These are phyloP conservation scores for Anabacerthia variegaticeps DNA, from an alignment of 2,797 vertebrate species.

Conservation along the genomic window DNA sequence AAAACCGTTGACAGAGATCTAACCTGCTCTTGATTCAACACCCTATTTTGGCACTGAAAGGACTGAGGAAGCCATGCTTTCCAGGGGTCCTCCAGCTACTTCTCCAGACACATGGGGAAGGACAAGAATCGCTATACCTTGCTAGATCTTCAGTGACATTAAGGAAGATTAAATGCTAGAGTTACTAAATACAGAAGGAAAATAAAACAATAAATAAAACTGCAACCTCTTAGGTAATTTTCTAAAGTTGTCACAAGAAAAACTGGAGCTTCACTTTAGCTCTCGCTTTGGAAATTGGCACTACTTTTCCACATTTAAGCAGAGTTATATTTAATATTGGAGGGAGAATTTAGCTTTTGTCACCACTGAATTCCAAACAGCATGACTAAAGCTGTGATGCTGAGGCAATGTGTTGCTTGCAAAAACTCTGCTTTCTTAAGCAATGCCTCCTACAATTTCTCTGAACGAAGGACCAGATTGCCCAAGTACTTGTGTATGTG, in stretches of 20 bases:
- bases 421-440: conserved; percentile 25
- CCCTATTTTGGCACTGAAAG: background rate
- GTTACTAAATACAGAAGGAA: background rate
- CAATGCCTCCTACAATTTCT: conserved; percentile 16
- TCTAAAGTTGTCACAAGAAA: background rate
- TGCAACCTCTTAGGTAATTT: conserved; percentile 1
- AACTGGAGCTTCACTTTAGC: background rate
- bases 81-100: background rate
- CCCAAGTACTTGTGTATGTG: background rate
- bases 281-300: background rate
- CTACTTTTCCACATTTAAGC: background rate
- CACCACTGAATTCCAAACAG: conserved; percentile 26
- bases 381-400: conserved; percentile 37
- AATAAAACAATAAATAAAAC: background rate
- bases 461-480: background rate
- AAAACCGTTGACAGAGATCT: background rate
- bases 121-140: background rate
- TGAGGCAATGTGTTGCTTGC: conserved; percentile 15
- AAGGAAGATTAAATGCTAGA: background rate
- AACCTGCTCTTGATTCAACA: background rate
- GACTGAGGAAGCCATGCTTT: background rate
- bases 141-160: background rate
- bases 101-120: background rate
- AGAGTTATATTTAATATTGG: conserved; percentile 56
- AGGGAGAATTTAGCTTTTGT: conserved; percentile 50